A percentile compares a stretch with the other conserved stretches of the same genome.
Evolutionary conservation across 2,113 vertebrate genomes (phyloP).

Genomic region (Spea bombifrons): DNA sequence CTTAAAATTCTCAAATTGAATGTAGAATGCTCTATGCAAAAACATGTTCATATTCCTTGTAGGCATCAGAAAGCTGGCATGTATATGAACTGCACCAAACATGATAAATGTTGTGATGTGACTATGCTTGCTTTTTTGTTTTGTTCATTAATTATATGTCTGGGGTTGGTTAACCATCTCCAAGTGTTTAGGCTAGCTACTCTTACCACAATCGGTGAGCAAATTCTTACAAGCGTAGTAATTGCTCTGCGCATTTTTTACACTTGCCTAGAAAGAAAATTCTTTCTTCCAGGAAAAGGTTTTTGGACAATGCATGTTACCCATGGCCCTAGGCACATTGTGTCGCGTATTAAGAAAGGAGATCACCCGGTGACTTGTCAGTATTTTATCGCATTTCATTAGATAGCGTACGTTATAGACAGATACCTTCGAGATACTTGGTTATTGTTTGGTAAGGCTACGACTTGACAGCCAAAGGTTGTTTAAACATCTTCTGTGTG

Average conservation of each 20-base stretch:
- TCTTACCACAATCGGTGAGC: slow-evolving; percentile 30
- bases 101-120: no score
- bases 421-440: not conserved
- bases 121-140: no score
- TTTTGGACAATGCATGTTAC: slow-evolving; percentile 5
- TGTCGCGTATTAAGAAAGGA: slow-evolving; percentile 15
- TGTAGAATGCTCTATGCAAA: no score
- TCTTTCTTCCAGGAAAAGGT: slow-evolving; percentile 12
- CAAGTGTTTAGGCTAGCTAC: slow-evolving; percentile 34
- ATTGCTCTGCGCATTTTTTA: slow-evolving; percentile 34
- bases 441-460: slow-evolving; percentile 6
- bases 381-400: not conserved
- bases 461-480: slow-evolving; percentile 12
- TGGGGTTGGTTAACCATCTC: slow-evolving; percentile 35
- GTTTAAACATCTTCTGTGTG: slow-evolving; percentile 1
- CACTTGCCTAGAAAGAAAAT: slow-evolving; percentile 40
- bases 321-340: slow-evolving; percentile 11
- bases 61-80: no score
- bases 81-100: no score
- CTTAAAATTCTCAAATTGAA: no score
- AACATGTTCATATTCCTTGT: no score
- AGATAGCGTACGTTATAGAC: not conserved
- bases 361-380: slow-evolving; percentile 18
- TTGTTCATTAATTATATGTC: slow-evolving; percentile 3
- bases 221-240: slow-evolving; percentile 22